Base-by-base conservation (phyloP, 2,888 invertebrate genomes). In the Diplazon laetatorius region DNA sequence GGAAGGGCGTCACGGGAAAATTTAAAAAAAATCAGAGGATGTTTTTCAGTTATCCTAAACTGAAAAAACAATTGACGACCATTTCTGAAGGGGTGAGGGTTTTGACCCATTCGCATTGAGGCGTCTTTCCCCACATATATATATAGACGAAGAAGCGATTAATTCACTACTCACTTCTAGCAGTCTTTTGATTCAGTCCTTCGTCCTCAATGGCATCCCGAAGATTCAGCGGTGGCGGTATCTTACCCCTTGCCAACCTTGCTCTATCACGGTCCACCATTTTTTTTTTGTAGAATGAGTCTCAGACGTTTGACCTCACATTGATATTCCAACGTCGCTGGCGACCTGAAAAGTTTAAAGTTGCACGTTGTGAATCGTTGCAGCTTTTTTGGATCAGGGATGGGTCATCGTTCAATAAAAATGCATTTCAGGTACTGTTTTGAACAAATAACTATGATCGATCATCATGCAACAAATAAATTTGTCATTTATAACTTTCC, bases 141-240 rank as follows among this genome's bases (percentile, higher is more conserved):
- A 22, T 1, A n/a, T 10, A 14, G 14, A 12, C 39, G 16, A 30
- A 25, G 12, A 35, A 44, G 42, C 52, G 48, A 79, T 69, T 72
- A 52, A 70, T 72, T 62, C 37, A 70, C 63, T 25, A 87, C 89
- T 88, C 76, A 89, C 89, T 87, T 83, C 87, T 86, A 83, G 85
- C 88, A 84, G 87, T 87, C 84, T 87, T 89, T 83, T 87, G 87
- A 84, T 87, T 88, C 70, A 87, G 83, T 74, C 84, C 83, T 57
- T 88, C 88, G 16, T 85, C 87, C 78, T 86, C 87, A 78, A 88
- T 85, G 18, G 86, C 84, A 57, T 87, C 86, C 65, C 78, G 84
- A 65, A 89, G 84, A 78, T 87, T 87, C 50, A 89, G 62, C 37
- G 88, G 85, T 39, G 86, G 83, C 25, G 87, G 85, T 57, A 85